phyloP scores from a whole-genome alignment of 2,888 invertebrate species.

The Dynastes tityus region DNA sequence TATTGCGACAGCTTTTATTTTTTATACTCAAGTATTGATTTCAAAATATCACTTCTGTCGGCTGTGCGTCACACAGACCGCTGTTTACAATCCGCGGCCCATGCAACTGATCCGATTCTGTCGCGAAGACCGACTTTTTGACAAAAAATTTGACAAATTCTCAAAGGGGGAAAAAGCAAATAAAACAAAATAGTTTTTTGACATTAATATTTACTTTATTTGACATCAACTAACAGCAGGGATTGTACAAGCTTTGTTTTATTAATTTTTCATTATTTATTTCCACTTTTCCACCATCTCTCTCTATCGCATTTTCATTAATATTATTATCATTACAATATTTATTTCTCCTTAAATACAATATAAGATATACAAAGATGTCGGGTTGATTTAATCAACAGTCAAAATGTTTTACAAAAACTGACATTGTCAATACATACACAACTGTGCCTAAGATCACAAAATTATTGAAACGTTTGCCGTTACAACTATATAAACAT shows the following conservation, averaged over 20 bases:
- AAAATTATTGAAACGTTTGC: constrained; percentile 58
- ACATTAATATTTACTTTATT: constrained; percentile 66
- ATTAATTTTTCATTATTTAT: constrained; percentile 22
- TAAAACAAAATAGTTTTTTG: constrained; percentile 17
- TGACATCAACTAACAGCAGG: constrained; percentile 69
- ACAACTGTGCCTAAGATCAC: constrained; percentile 65
- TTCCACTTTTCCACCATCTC: not conserved
- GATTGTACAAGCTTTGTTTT: constrained; percentile 68
- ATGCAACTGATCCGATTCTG: no score
- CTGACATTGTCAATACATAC: constrained; percentile 70
- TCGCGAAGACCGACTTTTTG: no score
- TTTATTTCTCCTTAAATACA: constrained; percentile 45
- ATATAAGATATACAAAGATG: constrained; percentile 58
- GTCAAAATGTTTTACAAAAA: constrained; percentile 64
- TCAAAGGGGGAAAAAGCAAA: no score
- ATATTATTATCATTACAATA: not conserved
- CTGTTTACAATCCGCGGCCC: no score
- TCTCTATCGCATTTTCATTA: no score
- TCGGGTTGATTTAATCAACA: constrained; percentile 67
- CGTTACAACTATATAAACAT: constrained; percentile 30
- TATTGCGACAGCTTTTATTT: no score
- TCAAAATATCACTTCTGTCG: no score
- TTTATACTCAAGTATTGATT: no score
- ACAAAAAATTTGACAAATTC: no score
- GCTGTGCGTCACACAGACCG: no score